Conservation (phyloP, 2,888 invertebrate genomes). For the Mimachlamys varia region DNA sequence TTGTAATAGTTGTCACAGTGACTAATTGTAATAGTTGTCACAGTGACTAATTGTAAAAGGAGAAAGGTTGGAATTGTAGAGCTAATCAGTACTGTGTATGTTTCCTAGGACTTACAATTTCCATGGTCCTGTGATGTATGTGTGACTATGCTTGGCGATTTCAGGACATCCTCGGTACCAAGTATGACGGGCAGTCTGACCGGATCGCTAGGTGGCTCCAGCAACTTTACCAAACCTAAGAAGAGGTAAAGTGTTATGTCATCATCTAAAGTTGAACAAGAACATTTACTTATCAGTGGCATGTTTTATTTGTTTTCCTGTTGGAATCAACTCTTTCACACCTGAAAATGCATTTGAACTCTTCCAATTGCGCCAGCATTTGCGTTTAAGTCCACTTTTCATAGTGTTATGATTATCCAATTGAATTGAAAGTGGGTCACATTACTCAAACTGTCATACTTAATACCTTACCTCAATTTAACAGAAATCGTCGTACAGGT, state of each 20-base stretch:
- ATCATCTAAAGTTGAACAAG: not conserved
- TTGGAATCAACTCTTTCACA: too few species aligned
- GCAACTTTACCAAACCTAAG: constrained; percentile 42
- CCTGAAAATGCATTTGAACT: too few species aligned
- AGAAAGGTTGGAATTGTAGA: not conserved
- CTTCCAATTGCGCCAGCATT: too few species aligned
- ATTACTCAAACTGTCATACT: too few species aligned
- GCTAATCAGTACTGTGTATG: not conserved
- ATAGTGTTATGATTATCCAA: too few species aligned
- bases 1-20: not conserved
- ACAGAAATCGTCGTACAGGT: too few species aligned
- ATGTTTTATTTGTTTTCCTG: too few species aligned
- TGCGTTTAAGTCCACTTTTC: too few species aligned
- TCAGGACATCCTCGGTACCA: constrained; percentile 55
- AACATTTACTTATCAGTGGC: not conserved
- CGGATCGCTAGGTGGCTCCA: constrained; percentile 57
- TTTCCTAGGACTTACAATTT: too few species aligned
- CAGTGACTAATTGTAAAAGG: not conserved
- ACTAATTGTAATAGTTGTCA: not conserved
- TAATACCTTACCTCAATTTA: too few species aligned
- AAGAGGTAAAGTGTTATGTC: constrained; percentile 48
- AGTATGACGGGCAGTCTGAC: constrained; percentile 64
- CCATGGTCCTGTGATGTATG: not conserved
- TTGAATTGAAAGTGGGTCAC: too few species aligned
- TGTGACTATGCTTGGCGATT: constrained; percentile 39